Base-by-base conservation (phyloP, 2,797 vertebrate genomes). In the Alcedo atthis region DNA sequence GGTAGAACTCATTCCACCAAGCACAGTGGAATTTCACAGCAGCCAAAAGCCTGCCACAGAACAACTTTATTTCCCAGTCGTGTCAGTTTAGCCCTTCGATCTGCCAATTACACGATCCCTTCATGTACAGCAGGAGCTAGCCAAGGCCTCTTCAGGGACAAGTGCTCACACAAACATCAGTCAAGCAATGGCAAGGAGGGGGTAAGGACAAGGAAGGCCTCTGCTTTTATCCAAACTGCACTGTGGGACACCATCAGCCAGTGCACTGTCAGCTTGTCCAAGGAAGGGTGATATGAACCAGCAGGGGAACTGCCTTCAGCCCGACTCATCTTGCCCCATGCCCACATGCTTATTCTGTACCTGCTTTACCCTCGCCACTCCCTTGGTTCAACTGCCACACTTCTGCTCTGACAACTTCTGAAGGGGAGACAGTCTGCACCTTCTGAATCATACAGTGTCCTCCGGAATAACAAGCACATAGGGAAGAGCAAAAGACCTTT, bases 111-210 rank as follows among this genome's bases (percentile, higher is more conserved):
- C 54, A 66, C 15, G 15, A 19, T 5, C 55, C 10, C 7, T 45
- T 70, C 8, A 5, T 6, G 21, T 0, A 13, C 15, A 67, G 35
- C 46, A 37, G 15, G 26, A 63, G 22, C 15, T 10, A 4, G 19
- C 26, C 7, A 19, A 59, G 16, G 58, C 6, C 24, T 21, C 53
- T 42, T 20, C 1, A 0, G 11, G 19, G 18, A 62, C 25, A 5
- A 45, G 17, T 3, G 3, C 20, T 30, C 11, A 4, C 26, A 8
- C 11, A 20, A 66, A 43, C 2, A 1, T 20, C 0, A 5, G 30
- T 16, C 43, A 75, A 64, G 24, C 1, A 3, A 51, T 62, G n/a
- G 67, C 26, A 67, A 59, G 35, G 35, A 9, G 2, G 25, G 8
- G 13, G 46, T 5, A 77, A 54, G 12, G 25, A 12, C 30, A n/a